These are phyloP conservation scores for Lysiphlebus fabarum DNA, from an alignment of 1,140 invertebrate species.

Conservation along the genomic window DNA sequence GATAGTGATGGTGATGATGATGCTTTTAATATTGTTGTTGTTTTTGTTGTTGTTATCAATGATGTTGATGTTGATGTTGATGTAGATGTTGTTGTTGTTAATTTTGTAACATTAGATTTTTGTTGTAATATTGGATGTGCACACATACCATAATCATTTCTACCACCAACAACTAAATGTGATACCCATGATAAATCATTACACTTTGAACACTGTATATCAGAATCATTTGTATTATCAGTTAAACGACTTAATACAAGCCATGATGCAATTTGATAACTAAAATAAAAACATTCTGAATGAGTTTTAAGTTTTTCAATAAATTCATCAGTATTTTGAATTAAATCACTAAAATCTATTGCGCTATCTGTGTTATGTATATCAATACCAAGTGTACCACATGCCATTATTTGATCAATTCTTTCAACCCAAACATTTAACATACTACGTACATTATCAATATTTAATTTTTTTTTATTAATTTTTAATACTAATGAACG, in stretches of 20 bases:
- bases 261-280: constrained; percentile 19
- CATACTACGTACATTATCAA: constrained; percentile 3
- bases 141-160: constrained; percentile 16
- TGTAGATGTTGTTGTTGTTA: too few relatives aligned
- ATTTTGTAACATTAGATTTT: background rate
- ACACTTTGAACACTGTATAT: constrained; percentile 16
- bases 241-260: constrained; percentile 10
- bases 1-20: too few relatives aligned
- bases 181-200: constrained; percentile 18
- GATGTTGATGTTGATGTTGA: too few relatives aligned
- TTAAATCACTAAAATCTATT: too few relatives aligned
- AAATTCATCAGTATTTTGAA: background rate
- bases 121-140: constrained; percentile 15
- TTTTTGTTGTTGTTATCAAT: too few relatives aligned
- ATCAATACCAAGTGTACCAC: constrained; percentile 7
- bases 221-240: constrained; percentile 10
- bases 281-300: constrained; percentile 15
- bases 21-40: too few relatives aligned
- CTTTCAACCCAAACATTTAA: constrained; percentile 13
- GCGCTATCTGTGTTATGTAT: background rate
- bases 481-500: background rate
- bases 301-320: background rate
- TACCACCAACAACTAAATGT: constrained; percentile 15
- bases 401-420: constrained; percentile 18
- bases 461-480: background rate